Percentiles rank a stretch among this genome's conserved stretches.
phyloP scores from a whole-genome alignment of 2,113 vertebrate genomes.

The Chloropsis hardwickii region DNA sequence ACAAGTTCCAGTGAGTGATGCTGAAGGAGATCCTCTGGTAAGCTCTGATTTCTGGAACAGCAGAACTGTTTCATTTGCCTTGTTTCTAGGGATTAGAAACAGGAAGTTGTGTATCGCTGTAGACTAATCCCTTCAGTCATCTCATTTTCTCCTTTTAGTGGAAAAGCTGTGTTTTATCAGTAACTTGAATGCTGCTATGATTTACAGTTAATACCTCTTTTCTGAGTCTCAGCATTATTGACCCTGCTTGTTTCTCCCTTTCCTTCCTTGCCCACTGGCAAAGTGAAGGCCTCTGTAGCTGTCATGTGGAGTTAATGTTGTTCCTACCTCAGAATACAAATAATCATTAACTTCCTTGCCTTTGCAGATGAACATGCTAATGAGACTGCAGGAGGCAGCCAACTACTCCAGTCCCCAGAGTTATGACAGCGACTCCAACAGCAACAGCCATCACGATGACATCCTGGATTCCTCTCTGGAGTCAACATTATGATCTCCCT shows the following conservation, averaged over 20 bases:
- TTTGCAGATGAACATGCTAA: slow-evolving; percentile 95
- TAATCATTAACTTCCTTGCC: neutral
- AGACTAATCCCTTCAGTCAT: neutral
- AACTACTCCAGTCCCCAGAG: slow-evolving; percentile 96
- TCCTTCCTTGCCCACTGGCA: neutral
- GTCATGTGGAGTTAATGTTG: neutral
- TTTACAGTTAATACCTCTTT: neutral
- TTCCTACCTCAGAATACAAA: neutral
- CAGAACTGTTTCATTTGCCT: neutral
- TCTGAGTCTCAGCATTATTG: neutral
- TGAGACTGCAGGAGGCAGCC: slow-evolving; percentile 95
- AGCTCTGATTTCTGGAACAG: slow-evolving; percentile 2
- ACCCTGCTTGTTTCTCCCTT: neutral
- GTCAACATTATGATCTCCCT: slow-evolving; percentile 84
- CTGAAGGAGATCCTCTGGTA: slow-evolving; percentile 94
- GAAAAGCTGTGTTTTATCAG: neutral
- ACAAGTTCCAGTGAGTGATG: slow-evolving; percentile 83
- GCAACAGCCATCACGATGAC: slow-evolving; percentile 94
- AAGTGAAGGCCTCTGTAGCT: neutral
- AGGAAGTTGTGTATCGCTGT: neutral
- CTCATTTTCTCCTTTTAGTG: neutral
- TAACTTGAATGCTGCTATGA: neutral
- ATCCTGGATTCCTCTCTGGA: slow-evolving; percentile 93
- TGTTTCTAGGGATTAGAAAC: neutral
- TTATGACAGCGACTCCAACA: slow-evolving; percentile 97